Conservation (phyloP, 92 coral and sea anemone genomes). For the Zoanthus sansibaricus region DNA sequence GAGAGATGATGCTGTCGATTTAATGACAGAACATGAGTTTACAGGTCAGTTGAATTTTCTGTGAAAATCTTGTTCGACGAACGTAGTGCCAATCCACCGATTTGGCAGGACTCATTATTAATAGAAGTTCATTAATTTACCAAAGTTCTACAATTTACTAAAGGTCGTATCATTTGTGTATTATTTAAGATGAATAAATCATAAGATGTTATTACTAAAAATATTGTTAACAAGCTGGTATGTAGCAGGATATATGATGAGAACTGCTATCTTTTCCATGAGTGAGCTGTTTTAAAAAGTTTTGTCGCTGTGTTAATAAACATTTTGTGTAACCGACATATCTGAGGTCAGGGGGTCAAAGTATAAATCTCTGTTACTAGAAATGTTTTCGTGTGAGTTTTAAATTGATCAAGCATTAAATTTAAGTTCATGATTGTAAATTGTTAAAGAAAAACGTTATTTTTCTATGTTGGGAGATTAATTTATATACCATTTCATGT, state of each 20-base stretch:
- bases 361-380: conserved; percentile 7
- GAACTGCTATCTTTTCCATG: too few relatives aligned
- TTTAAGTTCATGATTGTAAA: neutral
- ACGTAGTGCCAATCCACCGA: neutral
- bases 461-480: too few relatives aligned
- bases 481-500: too few relatives aligned
- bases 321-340: neutral
- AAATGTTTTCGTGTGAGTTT: neutral
- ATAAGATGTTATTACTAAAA: neutral
- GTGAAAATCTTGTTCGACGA: neutral
- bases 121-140: neutral
- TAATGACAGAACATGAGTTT: conserved; percentile 78
- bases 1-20: conserved; percentile 91
- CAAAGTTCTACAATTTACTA: neutral
- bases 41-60: conserved; percentile 64
- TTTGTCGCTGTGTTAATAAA: neutral
- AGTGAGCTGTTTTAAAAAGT: neutral
- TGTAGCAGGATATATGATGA: neutral
- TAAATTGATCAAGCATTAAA: neutral
- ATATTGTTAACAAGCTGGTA: neutral
- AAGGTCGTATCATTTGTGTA: neutral
- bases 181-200: neutral
- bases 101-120: neutral
- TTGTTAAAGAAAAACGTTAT: neutral
- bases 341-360: neutral